These are phyloP conservation scores for Pseudeuparius sepicola DNA, from an alignment of 2,888 invertebrate species.

Conservation along the genomic window DNA sequence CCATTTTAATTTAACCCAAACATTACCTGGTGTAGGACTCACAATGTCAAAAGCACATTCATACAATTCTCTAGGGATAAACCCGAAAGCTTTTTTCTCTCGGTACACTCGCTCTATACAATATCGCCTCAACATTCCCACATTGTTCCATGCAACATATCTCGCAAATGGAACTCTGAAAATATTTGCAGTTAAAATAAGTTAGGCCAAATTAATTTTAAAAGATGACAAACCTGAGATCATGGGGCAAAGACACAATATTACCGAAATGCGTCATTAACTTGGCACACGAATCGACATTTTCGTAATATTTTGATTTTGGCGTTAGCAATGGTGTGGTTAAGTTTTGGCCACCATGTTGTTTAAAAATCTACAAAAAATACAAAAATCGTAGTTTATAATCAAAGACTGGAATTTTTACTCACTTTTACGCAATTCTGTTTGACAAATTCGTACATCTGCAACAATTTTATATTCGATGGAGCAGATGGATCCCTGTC, in stretches of 20 bases:
- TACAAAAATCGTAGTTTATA: not conserved
- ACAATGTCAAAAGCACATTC: slow-evolving; percentile 94
- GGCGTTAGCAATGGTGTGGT: slow-evolving; percentile 76
- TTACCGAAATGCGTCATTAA: slow-evolving; percentile 83
- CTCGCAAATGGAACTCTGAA: slow-evolving; percentile 64
- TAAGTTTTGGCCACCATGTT: slow-evolving; percentile 71
- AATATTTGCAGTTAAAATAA: slow-evolving; percentile 12
- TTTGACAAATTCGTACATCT: slow-evolving; percentile 38
- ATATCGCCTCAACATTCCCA: slow-evolving; percentile 72
- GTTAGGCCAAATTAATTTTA: slow-evolving; percentile 1
- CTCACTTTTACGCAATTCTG: slow-evolving; percentile 34
- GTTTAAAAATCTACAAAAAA: slow-evolving; percentile 48
- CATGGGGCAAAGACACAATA: slow-evolving; percentile 76
- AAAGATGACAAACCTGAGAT: slow-evolving; percentile 69
- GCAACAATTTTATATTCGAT: slow-evolving; percentile 37
- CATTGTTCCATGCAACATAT: slow-evolving; percentile 70
- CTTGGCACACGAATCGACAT: slow-evolving; percentile 54
- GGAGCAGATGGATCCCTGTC: slow-evolving; percentile 51
- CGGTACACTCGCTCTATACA: slow-evolving; percentile 79
- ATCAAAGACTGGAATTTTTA: slow-evolving; percentile 5
- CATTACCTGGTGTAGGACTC: slow-evolving; percentile 59
- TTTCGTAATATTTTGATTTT: slow-evolving; percentile 48
- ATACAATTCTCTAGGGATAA: slow-evolving; percentile 79
- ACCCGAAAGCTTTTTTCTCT: slow-evolving; percentile 66
- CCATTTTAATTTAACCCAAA: too few relatives aligned